Evolutionary conservation across 2,113 vertebrate species (phyloP).

Genomic region (Oxyruncus cristatus): DNA sequence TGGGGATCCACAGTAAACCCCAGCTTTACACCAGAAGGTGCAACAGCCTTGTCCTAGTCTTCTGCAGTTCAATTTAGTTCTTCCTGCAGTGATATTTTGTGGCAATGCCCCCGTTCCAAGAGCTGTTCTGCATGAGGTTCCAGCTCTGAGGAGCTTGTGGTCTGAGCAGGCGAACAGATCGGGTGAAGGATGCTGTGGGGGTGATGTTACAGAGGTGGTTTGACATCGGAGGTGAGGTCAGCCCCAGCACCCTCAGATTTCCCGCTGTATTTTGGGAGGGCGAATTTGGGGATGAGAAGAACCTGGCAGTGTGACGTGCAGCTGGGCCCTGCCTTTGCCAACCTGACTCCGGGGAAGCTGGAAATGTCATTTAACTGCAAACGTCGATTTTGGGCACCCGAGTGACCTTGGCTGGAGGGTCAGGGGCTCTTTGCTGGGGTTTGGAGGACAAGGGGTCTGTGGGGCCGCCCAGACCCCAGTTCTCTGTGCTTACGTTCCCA

Average conservation of each 20-base stretch:
- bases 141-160: neutral
- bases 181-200: neutral
- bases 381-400: neutral
- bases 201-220: neutral
- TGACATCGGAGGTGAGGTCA: neutral
- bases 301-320: accelerated
- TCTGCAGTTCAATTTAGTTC: neutral
- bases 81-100: neutral
- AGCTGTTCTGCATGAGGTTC: neutral
- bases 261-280: neutral
- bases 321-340: neutral
- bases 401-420: accelerated
- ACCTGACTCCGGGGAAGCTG: accelerated
- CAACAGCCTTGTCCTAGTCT: neutral
- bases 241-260: neutral
- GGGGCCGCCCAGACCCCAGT: neutral
- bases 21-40: neutral
- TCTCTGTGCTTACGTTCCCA: neutral
- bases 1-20: neutral
- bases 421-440: neutral
- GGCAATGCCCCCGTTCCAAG: neutral
- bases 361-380: neutral
- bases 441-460: neutral
- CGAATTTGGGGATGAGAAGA: neutral
- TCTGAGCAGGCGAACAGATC: neutral